Evolutionary conservation across 1,140 invertebrate species (phyloP).

Genomic region (Myzus persicae): DNA sequence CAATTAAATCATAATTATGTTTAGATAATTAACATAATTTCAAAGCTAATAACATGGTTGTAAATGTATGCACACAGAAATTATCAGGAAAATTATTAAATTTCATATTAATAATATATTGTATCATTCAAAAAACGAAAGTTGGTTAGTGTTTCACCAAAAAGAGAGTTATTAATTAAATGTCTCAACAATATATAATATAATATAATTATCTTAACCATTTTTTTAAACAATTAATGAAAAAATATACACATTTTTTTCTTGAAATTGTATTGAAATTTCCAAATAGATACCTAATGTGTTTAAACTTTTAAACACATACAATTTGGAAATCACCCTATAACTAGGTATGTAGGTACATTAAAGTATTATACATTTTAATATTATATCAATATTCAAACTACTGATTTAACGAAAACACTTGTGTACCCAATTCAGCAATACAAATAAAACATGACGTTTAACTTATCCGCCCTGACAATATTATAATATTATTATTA

Average conservation of each 20-base stretch:
- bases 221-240: too few species aligned
- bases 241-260: too few species aligned
- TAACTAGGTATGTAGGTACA: neutral
- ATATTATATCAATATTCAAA: neutral
- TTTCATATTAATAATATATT: neutral
- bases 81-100: neutral
- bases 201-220: too few species aligned
- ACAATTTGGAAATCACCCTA: neutral
- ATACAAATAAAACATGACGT: neutral
- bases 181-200: too few species aligned
- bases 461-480: neutral
- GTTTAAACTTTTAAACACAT: neutral
- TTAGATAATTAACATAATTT: too few species aligned
- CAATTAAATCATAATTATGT: too few species aligned
- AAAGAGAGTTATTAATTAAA: too few species aligned
- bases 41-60: too few species aligned
- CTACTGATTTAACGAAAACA: neutral
- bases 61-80: too few species aligned
- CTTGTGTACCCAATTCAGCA: neutral
- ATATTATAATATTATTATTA: slow-evolving; percentile 7
- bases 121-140: too few species aligned
- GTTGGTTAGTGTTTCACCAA: too few species aligned
- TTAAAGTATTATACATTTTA: too few species aligned
- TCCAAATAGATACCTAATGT: neutral
- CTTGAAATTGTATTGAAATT: neutral